Evolutionary conservation across 2,113 vertebrate species (phyloP), one percentile per base, ranked within the genome.

Genomic region (Nestor notabilis): DNA sequence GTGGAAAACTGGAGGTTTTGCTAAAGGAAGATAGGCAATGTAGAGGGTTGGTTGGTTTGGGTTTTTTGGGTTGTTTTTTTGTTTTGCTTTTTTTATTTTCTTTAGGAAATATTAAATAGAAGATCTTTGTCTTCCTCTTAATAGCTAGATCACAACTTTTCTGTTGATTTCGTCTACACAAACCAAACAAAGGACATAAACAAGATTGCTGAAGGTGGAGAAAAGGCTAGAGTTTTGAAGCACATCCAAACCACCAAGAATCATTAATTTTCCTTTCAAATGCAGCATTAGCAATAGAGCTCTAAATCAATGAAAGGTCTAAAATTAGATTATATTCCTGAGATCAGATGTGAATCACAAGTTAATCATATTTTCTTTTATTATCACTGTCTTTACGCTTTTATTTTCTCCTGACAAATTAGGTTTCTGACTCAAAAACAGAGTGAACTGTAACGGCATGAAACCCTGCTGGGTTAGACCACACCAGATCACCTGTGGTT

Each of bases 261-360:
- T 86, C 95, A 89, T 82, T 95, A 86, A 82, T 96, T 96, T 91
- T 95, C 74, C 89, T 93, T 96, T 94, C 95, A 94, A 87, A 94
- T 90, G 91, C 87, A 93, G 87, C 92, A 95, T 95, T 95, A 95
- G 89, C 94, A 91, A 60, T 71, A 94, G 84, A 93, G 86, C 90
- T 94, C 80, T 95, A 97, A 97, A 92, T 91, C 93, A 96, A 95
- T 94, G 96, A 95, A 95, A 97, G 83, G 60, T 72, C 91, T 94
- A 95, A 95, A 88, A 97, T 97, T 92, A 91, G 95, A 93, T 97
- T 96, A 94, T 94, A 72, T 91, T 87, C 93, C 90, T 97, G 93
- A 93, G 94, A 97, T 97, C 96, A 97, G 94, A 97, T 97, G 96
- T 94, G 95, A 96, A 96, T 95, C 96, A 96, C 85, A 89, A 92